Evolutionary conservation across 2,797 vertebrate species (phyloP).

Genomic region (Sternotherus odoratus): DNA sequence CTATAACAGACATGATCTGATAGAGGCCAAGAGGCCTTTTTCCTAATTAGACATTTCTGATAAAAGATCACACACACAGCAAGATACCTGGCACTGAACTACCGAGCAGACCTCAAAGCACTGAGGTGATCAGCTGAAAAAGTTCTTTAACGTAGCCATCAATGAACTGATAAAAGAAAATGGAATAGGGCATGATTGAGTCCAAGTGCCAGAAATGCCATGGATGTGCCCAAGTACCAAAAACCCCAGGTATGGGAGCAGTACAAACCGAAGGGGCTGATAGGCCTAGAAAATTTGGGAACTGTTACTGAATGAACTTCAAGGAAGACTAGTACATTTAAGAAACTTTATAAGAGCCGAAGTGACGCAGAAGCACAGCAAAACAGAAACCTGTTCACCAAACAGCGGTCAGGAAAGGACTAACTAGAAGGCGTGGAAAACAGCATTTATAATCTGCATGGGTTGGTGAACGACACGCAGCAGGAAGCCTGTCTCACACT

Average conservation of each 20-base stretch:
- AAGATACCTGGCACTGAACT: not conserved
- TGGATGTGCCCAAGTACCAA: not conserved
- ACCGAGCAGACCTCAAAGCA: not conserved
- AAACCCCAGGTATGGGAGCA: not conserved
- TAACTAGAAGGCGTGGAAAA: not conserved
- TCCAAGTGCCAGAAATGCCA: not conserved
- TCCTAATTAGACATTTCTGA: not conserved
- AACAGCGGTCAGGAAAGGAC: accelerated
- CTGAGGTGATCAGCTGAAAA: not conserved
- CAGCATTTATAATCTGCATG: accelerated
- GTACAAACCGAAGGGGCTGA: not conserved
- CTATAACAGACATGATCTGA: not conserved
- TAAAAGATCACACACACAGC: not conserved
- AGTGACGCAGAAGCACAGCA: not conserved
- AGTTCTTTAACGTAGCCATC: not conserved
- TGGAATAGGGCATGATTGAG: not conserved
- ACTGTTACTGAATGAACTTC: not conserved
- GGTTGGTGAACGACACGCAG: not conserved
- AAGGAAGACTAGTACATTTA: accelerated
- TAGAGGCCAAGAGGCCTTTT: not conserved
- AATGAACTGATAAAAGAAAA: not conserved
- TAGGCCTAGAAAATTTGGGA: not conserved
- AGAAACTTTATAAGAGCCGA: not conserved
- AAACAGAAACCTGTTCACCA: not conserved
- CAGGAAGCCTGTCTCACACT: not conserved